Base-by-base conservation (phyloP, 2,888 invertebrate species). In the Ochlodes sylvanus region DNA sequence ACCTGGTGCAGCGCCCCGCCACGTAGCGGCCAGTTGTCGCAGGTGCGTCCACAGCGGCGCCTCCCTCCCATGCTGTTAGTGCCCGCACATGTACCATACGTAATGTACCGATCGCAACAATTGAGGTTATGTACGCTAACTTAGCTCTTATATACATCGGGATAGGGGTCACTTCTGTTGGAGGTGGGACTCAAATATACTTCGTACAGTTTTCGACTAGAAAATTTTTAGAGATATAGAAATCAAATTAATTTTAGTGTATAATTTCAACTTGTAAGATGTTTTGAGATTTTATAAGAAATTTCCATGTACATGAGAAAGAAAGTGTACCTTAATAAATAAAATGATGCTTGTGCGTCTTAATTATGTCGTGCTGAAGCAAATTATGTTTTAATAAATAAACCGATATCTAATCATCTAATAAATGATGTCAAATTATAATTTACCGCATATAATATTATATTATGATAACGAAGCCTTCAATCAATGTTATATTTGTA, bases 1-100 rank as follows among this genome's bases (percentile, higher is more conserved):
- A 89, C 87, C 88, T 88, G 82, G 42, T 57, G 66, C 10, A 65
- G 76, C 71, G 71, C 83, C 80, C 72, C 83, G 88, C 88, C 91
- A 88, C 73, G 77, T 82, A 70, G 86, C 82, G 77, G 92, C 88
- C 75, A 86, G 86, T 66, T 79, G 82, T 42, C 93, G 90, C 85
- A 94, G 88, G 83, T 90, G 91, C 68, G 84, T 79, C 89, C 93
- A 90, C 82, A 94, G 89, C 84, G 91, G 89, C 85, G 90, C 87
- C 80, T 85, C 85, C 86, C 88, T 87, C 85, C 93, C 95, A 94
- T 95, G 95, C 95, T 95, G 94, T 95, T 94, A 95, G 95, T 94
- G 90, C 88, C 86, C 89, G 74, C 75, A 63, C 56, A 68, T 68
- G 68, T 68, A 68, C 68, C 68, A 55, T 50, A 63, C 67, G 67